Evolutionary conservation across 2,113 vertebrate species (phyloP).

Genomic region (Miniopterus natalensis): DNA sequence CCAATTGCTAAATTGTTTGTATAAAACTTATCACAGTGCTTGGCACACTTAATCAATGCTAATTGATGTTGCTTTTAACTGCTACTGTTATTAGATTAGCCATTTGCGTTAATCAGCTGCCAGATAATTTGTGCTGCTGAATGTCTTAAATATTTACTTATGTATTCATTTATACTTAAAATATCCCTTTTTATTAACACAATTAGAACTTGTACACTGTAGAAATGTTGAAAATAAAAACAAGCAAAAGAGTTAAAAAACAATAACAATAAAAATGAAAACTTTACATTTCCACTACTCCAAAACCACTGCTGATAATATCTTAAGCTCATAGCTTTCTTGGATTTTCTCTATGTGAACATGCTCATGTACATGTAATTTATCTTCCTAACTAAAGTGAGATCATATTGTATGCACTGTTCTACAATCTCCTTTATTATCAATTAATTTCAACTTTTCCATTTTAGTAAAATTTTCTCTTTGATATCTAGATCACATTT

Average conservation of each 20-base stretch:
- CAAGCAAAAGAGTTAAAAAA: neutral
- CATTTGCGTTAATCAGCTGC: conserved; percentile 34
- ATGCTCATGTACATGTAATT: neutral
- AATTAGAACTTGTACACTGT: neutral
- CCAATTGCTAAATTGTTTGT: neutral
- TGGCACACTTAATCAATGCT: conserved; percentile 48
- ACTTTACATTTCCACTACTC: neutral
- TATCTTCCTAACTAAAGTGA: neutral
- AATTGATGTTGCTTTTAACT: conserved; percentile 37
- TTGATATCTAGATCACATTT: neutral
- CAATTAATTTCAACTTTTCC: neutral
- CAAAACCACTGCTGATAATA: neutral
- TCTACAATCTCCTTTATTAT: neutral
- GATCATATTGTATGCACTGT: neutral
- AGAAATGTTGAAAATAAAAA: conserved; percentile 66
- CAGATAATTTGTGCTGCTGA: conserved; percentile 5
- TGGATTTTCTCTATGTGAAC: neutral
- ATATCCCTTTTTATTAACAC: conserved; percentile 34
- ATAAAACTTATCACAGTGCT: neutral
- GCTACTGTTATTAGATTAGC: conserved; percentile 31
- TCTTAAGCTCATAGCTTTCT: neutral
- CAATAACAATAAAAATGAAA: neutral
- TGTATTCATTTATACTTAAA: neutral
- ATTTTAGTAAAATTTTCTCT: neutral
- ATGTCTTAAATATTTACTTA: conserved; percentile 30